These are phyloP conservation scores for Phenganax subtilis DNA, from an alignment of 92 coral and sea anemone species.

Conservation along the genomic window DNA sequence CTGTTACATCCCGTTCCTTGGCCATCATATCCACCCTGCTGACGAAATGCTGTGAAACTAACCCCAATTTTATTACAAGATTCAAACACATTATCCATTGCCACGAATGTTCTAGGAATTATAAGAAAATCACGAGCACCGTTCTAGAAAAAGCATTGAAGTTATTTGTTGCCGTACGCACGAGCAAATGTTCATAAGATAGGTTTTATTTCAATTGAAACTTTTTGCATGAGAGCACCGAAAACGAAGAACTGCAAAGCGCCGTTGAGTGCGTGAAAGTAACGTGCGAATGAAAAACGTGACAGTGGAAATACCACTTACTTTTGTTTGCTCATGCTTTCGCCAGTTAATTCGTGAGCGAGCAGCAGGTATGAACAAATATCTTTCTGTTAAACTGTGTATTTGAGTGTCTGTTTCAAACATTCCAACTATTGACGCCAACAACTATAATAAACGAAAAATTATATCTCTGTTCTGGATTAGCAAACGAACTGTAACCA, in stretches of 20 bases:
- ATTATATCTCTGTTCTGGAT: no score
- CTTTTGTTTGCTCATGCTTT: slow-evolving; percentile 73
- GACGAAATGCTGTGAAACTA: slow-evolving; percentile 74
- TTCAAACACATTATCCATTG: slow-evolving; percentile 60
- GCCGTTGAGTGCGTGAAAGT: no score
- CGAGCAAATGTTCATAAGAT: no score
- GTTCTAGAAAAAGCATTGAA: slow-evolving; percentile 39
- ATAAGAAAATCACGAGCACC: slow-evolving; percentile 72
- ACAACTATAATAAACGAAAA: slow-evolving; percentile 49
- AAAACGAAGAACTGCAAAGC: no score
- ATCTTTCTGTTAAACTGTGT: slow-evolving; percentile 67
- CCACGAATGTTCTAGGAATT: slow-evolving; percentile 73
- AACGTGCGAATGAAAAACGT: no score
- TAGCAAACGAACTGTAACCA: no score
- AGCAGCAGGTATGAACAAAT: slow-evolving; percentile 64
- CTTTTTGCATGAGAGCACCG: no score
- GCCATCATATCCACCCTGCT: slow-evolving; percentile 68
- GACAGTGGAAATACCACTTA: slow-evolving; percentile 29
- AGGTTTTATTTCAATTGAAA: no score
- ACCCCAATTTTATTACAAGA: slow-evolving; percentile 97
- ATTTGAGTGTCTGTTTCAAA: slow-evolving; percentile 82
- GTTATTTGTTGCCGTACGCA: background rate
- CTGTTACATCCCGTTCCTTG: slow-evolving; percentile 64
- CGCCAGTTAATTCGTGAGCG: slow-evolving; percentile 60
- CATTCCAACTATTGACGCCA: slow-evolving; percentile 84